Percentiles rank a stretch among this genome's conserved stretches.
These are phyloP conservation scores for Cyclina sinensis DNA, from an alignment of 1,140 invertebrate species.

Conservation along the genomic window DNA sequence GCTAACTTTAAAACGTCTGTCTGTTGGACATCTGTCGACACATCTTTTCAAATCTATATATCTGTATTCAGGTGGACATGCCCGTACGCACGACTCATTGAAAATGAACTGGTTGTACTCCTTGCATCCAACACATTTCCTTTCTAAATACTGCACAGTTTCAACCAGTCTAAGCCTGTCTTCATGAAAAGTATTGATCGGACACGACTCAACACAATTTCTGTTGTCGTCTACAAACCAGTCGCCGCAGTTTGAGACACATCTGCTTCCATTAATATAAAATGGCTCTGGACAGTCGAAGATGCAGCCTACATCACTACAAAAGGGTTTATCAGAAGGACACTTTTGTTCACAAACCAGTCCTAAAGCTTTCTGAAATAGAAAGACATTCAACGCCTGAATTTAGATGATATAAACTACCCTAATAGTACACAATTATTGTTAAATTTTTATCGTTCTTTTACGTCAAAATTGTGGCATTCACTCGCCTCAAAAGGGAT, in stretches of 20 bases:
- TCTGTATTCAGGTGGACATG: neutral
- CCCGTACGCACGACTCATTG: neutral
- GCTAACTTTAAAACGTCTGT: neutral
- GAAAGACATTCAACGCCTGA: too few relatives aligned
- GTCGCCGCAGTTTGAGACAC: conserved; percentile 5
- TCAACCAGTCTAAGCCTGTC: neutral
- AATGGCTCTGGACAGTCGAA: neutral
- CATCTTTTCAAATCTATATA: neutral
- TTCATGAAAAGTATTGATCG: neutral
- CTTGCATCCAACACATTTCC: conserved; percentile 7
- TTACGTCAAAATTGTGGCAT: too few relatives aligned
- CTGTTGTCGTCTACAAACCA: conserved; percentile 7
- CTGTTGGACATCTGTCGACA: neutral
- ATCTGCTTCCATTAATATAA: conserved; percentile 3
- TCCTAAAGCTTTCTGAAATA: too few relatives aligned
- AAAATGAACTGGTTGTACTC: neutral
- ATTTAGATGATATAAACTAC: too few relatives aligned
- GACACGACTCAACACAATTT: neutral
- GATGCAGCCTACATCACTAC: conserved; percentile 17
- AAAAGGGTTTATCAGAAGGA: conserved; percentile 21
- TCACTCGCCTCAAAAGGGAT: too few relatives aligned
- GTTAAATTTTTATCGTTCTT: too few relatives aligned
- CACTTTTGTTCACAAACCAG: neutral
- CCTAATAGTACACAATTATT: too few relatives aligned
- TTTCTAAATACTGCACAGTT: neutral